Evolutionary conservation across 2,113 vertebrate species (phyloP).

Genomic region (Gallinago jamesoni): DNA sequence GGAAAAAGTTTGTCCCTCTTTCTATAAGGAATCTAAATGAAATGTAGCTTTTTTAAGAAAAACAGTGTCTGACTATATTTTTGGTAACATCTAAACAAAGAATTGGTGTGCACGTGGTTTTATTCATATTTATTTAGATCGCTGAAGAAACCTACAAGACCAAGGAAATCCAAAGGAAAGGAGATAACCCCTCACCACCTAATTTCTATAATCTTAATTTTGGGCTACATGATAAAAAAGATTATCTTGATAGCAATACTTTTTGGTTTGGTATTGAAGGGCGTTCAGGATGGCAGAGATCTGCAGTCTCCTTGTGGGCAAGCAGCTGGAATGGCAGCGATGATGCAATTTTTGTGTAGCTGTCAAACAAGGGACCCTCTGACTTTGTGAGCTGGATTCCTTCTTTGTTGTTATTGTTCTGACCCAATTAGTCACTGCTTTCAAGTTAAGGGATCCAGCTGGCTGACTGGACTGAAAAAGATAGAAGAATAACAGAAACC

Average conservation of each 20-base stretch:
- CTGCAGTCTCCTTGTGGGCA: background rate
- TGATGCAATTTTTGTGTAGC: conserved; percentile 45
- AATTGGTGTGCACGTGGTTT: background rate
- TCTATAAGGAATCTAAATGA: background rate
- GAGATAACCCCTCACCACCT: background rate
- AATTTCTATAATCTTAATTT: background rate
- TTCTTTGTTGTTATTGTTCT: conserved; percentile 48
- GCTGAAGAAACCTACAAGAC: background rate
- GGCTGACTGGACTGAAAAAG: background rate
- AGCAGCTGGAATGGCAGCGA: conserved; percentile 26
- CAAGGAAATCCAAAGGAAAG: background rate
- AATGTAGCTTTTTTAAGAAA: background rate
- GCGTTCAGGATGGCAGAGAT: background rate
- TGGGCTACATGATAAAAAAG: background rate
- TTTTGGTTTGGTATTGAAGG: conserved; percentile 9
- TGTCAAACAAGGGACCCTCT: conserved; percentile 59
- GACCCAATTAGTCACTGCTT: conserved; percentile 43
- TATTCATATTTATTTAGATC: background rate
- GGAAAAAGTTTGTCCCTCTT: background rate
- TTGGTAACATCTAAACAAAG: background rate
- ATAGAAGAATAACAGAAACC: background rate
- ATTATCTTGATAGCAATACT: background rate
- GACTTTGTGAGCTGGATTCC: conserved; percentile 3
- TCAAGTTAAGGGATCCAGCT: background rate
- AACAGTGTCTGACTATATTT: background rate